Evolutionary conservation across 2,888 invertebrate species (phyloP), one percentile per base, ranked within the genome.

Genomic region (Troides aeacus): DNA sequence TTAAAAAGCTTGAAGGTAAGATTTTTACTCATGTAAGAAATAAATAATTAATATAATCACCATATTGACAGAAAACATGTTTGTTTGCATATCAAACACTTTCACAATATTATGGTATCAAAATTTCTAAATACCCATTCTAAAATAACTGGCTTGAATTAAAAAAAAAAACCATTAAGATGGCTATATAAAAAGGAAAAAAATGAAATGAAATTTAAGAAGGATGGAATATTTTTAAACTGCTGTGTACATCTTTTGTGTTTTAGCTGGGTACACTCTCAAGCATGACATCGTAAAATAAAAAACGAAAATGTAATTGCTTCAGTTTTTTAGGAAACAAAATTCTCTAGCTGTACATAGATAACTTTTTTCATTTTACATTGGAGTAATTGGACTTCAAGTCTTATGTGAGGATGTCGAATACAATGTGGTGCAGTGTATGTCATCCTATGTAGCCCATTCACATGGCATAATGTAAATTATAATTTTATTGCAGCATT

Each of bases 1-100:
- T 90, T 98, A 78, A 95, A 95, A 81, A 94, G 93, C 82, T 93
- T 98, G 66, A 97, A 97, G 95, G 97, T 97, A 92, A 89, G 84
- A 12, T 8, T 56, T 58, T 58, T 58, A n/a, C 15, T 24, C 15
- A 24, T 56, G 21, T 30, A 30, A 30, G 3, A 8, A 18, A n/a
- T 53, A 7, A 53, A 12, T 53, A 53, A 18, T n/a, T 5, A 18
- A 6, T 53, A 53, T 53, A 6, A 15, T 15, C 18, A 50, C 6
- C n/a, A n/a, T 53, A 53, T 53, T 53, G 1, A n/a, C 6, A 53
- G n/a, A 18, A 18, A 8, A n/a, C 1, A n/a, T 53, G n/a, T 30
- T 30, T 53, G 5, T 53, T n/a, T 53, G 5, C 7, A 53, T 53
- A n/a, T n/a, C 5, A n/a, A 53, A 53, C 7, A 53, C 1, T 53